Evolutionary conservation across 2,113 vertebrate genomes (phyloP).

Genomic region (Eidolon helvum): DNA sequence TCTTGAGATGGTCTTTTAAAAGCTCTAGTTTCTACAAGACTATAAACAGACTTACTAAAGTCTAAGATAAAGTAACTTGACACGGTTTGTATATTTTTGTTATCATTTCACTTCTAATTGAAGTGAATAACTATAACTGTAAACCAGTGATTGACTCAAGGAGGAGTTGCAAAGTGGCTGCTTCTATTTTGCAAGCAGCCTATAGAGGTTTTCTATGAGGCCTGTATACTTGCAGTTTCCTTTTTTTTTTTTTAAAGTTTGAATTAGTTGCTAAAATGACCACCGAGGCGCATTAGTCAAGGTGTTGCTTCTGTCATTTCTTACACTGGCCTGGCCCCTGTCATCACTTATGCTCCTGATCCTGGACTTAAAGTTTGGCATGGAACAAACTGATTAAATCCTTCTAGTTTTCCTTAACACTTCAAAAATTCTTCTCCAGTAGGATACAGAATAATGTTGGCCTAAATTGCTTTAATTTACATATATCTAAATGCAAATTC

Average conservation of each 20-base stretch:
- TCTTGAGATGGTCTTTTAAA: neutral
- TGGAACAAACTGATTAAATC: constrained; percentile 13
- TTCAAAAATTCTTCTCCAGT: constrained; percentile 63
- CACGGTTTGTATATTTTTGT: neutral
- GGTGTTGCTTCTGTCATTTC: neutral
- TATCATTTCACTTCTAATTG: neutral
- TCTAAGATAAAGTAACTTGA: neutral
- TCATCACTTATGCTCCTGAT: neutral
- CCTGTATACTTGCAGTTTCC: neutral
- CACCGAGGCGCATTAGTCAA: neutral
- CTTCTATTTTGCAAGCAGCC: neutral
- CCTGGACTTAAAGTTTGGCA: neutral
- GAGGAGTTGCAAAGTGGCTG: neutral
- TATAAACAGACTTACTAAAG: neutral
- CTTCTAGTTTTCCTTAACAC: constrained; percentile 27
- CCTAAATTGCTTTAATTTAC: constrained; percentile 72
- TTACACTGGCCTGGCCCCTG: neutral
- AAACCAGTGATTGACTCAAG: constrained; percentile 13
- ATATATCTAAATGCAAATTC: constrained; percentile 75
- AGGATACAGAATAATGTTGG: constrained; percentile 64
- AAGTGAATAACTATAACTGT: neutral
- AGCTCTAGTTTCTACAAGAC: neutral
- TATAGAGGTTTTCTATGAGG: neutral
- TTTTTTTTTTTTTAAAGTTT: neutral
- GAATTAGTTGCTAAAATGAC: neutral